Evolutionary conservation across 2,113 vertebrate genomes (phyloP), one percentile per base, ranked within the genome.

Genomic region (Haplotaxodon microlepis): DNA sequence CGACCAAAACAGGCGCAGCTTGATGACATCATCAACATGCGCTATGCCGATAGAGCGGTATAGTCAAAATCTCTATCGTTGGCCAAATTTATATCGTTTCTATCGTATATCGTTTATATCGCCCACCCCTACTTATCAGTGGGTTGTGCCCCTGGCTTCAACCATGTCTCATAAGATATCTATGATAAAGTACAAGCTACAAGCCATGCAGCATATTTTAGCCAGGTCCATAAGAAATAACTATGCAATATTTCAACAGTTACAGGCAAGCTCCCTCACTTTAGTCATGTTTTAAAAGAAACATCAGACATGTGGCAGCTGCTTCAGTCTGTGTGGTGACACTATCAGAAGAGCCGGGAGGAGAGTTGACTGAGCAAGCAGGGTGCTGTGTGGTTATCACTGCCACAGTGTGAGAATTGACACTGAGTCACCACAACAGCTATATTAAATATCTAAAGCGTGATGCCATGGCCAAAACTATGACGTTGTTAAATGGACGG

Each of bases 401-500:
- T 79, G 86, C 42, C 59, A 85, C 87, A 81, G 84, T 83, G 80
- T 56, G 34, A 83, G 89, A 88, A 90, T 92, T 90, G 93, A 56
- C 73, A 84, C 19, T 3, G 76, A 82, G 84, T 88, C 66, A 81
- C 81, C 71, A 42, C 86, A 36, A 78, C 24, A n/a, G 84, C 79
- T 86, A 76, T 89, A 87, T 86, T 89, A 84, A 88, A 88, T 40
- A 80, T n/a, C 79, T 82, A 40, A 61, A 78, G 91, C 54, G 90
- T 50, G 85, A 94, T 86, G 84, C 88, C 86, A 88, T 89, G 86
- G 89, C 85, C 56, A 63, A 90, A 66, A 82, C 88, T 84, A 90
- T 87, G 88, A 94, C 89, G 91, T 88, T 95, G 94, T 94, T 92
- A 87, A 92, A 92, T 4, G 45, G 54, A 27, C 9, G 0, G 36